Conservation (phyloP, 2,797 vertebrate species). For the Microctenopoma stevenorrisi region DNA sequence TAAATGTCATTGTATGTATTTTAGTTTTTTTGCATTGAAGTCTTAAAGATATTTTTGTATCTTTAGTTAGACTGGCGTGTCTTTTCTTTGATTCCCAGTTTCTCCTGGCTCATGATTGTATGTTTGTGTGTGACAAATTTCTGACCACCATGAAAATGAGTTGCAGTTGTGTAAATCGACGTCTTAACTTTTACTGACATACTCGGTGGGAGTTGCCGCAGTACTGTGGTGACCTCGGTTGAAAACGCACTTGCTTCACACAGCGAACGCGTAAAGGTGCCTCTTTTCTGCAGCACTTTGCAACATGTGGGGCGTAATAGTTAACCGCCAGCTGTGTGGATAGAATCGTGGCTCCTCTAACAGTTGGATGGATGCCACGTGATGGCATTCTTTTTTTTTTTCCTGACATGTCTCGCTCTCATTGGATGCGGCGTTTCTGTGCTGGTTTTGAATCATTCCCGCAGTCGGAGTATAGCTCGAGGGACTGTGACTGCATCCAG, state of each 20-base stretch:
- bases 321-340: conserved; percentile 47
- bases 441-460: conserved; percentile 31
- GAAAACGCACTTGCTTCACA: neutral
- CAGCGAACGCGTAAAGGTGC: neutral
- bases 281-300: neutral
- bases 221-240: neutral
- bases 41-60: no score
- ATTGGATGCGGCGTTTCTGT: conserved; percentile 20
- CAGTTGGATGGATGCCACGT: neutral
- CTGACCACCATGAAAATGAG: no score
- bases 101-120: no score
- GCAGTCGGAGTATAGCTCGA: conserved; percentile 22
- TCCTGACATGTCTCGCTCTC: neutral
- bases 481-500: conserved; percentile 7
- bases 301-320: conserved; percentile 40
- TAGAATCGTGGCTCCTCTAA: conserved; percentile 33
- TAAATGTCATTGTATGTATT: no score
- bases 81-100: no score
- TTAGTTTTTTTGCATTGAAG: no score
- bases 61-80: no score
- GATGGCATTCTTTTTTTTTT: neutral
- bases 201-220: neutral
- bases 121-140: no score
- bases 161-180: no score
- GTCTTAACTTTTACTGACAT: conserved; percentile 5